phyloP scores from a whole-genome alignment of 2,888 invertebrate genomes.

The Oscheius sp. region DNA sequence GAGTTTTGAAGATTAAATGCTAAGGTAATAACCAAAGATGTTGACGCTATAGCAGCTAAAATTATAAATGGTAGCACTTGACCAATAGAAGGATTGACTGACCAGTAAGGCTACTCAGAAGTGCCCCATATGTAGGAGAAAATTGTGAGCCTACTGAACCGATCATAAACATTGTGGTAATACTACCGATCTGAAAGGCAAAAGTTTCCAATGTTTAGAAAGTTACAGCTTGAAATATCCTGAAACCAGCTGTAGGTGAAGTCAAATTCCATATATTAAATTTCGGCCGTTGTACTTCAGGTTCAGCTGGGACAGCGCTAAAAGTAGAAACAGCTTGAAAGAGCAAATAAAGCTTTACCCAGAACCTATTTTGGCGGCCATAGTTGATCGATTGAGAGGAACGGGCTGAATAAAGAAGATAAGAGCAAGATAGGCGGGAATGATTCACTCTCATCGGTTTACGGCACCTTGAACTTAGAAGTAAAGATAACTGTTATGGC shows the following conservation, averaged over 20 bases:
- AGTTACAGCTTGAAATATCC: constrained; percentile 27
- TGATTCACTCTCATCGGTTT: constrained; percentile 23
- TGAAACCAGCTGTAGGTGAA: constrained; percentile 21
- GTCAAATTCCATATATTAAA: constrained; percentile 34
- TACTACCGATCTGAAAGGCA: constrained; percentile 42
- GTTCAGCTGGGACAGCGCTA: neutral
- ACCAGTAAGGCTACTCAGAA: constrained; percentile 39
- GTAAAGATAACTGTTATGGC: neutral
- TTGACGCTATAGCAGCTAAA: constrained; percentile 41
- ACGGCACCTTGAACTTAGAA: neutral
- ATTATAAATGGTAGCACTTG: neutral
- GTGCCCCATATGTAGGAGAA: constrained; percentile 47
- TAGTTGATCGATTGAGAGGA: constrained; percentile 27
- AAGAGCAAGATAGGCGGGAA: constrained; percentile 24
- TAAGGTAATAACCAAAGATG: constrained; percentile 42
- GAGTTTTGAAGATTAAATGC: constrained; percentile 45
- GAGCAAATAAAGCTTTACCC: constrained; percentile 5
- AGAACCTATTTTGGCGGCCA: constrained; percentile 25
- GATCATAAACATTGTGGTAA: constrained; percentile 40
- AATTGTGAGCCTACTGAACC: constrained; percentile 50
- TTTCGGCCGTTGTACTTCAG: neutral
- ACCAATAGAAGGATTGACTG: neutral
- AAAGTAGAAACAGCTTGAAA: neutral
- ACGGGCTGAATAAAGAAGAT: constrained; percentile 18
- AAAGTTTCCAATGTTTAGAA: neutral